Percentiles rank a stretch among this genome's conserved stretches.
These are phyloP conservation scores for Oryzias javanicus DNA, from an alignment of 2,113 vertebrate genomes.

Conservation along the genomic window DNA sequence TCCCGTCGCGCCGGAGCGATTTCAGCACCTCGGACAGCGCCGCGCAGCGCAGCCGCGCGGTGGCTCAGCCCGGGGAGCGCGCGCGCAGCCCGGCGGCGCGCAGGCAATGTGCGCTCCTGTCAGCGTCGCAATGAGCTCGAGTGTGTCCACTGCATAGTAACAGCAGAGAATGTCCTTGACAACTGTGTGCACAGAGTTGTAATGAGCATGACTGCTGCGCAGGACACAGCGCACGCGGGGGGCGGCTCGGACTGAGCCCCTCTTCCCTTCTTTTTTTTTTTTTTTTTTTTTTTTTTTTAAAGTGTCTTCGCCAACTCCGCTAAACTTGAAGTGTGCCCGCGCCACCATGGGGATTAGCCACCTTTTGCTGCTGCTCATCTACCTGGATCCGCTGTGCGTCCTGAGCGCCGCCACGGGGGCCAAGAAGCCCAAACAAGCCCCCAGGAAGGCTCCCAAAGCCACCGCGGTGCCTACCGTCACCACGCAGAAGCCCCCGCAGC, in stretches of 20 bases:
- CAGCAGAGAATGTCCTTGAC: slow-evolving; percentile 56
- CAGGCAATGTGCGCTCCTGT: slow-evolving; percentile 35
- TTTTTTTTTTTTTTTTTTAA: background rate
- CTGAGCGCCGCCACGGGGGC: slow-evolving; percentile 66
- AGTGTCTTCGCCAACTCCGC: slow-evolving; percentile 19
- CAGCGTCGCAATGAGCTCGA: slow-evolving; percentile 31
- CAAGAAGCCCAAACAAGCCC: slow-evolving; percentile 68
- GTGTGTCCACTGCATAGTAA: slow-evolving; percentile 23
- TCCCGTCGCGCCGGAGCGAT: slow-evolving; percentile 14
- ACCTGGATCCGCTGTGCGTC: slow-evolving; percentile 76
- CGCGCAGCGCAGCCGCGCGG: slow-evolving; percentile 5
- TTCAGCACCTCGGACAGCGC: slow-evolving; percentile 66
- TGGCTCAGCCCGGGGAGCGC: slow-evolving; percentile 18
- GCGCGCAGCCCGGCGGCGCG: slow-evolving; percentile 10
- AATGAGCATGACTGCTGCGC: slow-evolving; percentile 51
- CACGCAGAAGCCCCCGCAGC: slow-evolving; percentile 59
- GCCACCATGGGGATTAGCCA: slow-evolving; percentile 77
- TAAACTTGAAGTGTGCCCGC: slow-evolving; percentile 30
- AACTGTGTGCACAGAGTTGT: slow-evolving; percentile 25
- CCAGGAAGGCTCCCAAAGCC: slow-evolving; percentile 61
- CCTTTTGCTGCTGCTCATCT: slow-evolving; percentile 78
- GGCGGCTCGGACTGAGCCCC: slow-evolving; percentile 50
- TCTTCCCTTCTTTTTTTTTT: background rate
- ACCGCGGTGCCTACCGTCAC: slow-evolving; percentile 62
- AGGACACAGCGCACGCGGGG: slow-evolving; percentile 42